A percentile compares a stretch with the other conserved stretches of the same genome.
These are phyloP conservation scores for Myotis daubentonii DNA, from an alignment of 2,797 vertebrate genomes.

Conservation along the genomic window DNA sequence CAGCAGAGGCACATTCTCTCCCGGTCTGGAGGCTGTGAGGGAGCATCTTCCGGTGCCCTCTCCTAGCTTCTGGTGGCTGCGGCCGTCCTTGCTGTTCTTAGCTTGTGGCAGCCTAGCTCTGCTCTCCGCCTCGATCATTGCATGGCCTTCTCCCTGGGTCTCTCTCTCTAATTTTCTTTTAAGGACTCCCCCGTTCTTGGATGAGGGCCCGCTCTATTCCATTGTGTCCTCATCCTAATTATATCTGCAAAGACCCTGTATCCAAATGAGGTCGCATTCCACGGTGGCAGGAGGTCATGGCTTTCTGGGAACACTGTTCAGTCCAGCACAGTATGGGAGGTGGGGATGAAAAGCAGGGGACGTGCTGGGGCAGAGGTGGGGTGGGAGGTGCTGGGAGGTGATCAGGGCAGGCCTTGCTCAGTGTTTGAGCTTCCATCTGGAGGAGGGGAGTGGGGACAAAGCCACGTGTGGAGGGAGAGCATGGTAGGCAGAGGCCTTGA, in stretches of 20 bases:
- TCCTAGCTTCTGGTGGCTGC: neutral
- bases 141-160: neutral
- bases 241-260: neutral
- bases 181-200: neutral
- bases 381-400: too few relatives aligned
- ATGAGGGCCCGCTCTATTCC: neutral
- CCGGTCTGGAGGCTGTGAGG: neutral
- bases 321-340: too few relatives aligned
- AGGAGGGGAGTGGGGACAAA: neutral
- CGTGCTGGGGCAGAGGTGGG: neutral
- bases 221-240: neutral
- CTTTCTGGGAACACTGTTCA: neutral
- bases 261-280: neutral
- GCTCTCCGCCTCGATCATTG: neutral
- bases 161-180: neutral
- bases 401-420: neutral
- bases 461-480: neutral
- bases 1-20: neutral
- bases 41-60: neutral
- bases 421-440: neutral
- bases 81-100: neutral
- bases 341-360: neutral
- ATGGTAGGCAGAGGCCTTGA: neutral
- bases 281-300: neutral
- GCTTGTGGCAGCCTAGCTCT: neutral